phyloP scores from a whole-genome alignment of 2,888 invertebrate genomes.

The Drosophila kuntzei region DNA sequence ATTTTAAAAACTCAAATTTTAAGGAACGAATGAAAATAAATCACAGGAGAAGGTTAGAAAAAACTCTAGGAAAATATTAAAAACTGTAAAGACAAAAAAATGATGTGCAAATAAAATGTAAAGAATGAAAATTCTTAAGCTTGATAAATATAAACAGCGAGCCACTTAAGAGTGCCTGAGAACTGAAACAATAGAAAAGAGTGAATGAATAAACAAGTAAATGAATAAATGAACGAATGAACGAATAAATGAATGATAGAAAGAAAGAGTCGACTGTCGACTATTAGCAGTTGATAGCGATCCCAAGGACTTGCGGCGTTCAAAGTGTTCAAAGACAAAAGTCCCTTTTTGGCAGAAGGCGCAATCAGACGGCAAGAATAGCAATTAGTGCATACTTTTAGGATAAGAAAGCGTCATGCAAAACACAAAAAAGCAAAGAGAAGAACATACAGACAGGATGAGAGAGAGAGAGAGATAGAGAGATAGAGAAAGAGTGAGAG shows the following conservation, averaged over 20 bases:
- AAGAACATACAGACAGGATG: neutral
- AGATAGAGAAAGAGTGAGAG: neutral
- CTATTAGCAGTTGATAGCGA: constrained; percentile 71
- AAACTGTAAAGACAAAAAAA: constrained; percentile 4
- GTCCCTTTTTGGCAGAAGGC: constrained; percentile 20
- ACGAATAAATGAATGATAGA: constrained; percentile 5
- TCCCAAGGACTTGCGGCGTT: constrained; percentile 40
- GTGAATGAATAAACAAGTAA: constrained; percentile 21
- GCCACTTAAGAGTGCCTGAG: constrained; percentile 36
- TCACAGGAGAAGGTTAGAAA: neutral
- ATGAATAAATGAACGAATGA: constrained; percentile 17
- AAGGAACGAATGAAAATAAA: neutral
- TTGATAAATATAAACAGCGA: constrained; percentile 29
- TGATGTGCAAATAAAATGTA: constrained; percentile 20
- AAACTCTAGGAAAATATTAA: neutral
- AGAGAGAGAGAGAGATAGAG: neutral
- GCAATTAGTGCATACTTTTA: constrained; percentile 72
- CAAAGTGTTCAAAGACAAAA: constrained; percentile 32
- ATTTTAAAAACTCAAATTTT: neutral
- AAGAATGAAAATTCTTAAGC: constrained; percentile 26
- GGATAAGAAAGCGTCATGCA: constrained; percentile 45
- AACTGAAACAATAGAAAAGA: constrained; percentile 26
- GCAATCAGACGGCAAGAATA: constrained; percentile 69
- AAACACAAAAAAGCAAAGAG: constrained; percentile 13
- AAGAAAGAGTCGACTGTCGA: constrained; percentile 31